Evolutionary conservation across 2,888 invertebrate species (phyloP).

Genomic region (Ernsta delagoae): DNA sequence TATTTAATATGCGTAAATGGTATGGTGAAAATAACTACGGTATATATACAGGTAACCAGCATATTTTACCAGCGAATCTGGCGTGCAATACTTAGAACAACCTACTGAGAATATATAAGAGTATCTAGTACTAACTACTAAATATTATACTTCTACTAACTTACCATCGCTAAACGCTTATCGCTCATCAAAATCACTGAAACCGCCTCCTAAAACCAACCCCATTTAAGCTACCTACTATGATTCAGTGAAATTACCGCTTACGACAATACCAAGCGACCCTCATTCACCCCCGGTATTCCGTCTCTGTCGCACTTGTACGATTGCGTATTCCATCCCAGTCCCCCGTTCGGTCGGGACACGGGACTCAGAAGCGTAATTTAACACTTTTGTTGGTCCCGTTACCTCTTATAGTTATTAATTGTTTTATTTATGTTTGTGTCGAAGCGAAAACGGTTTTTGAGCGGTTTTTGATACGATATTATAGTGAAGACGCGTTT

Average conservation of each 20-base stretch:
- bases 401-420: constrained; percentile 33
- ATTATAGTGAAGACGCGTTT: no score
- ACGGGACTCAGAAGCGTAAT: constrained; percentile 32
- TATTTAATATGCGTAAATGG: no score
- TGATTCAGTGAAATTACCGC: constrained; percentile 38
- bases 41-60: no score
- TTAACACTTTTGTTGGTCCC: constrained; percentile 31
- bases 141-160: no score
- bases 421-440: constrained; percentile 29
- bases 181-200: constrained; percentile 1
- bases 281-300: constrained; percentile 29
- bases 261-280: constrained; percentile 37
- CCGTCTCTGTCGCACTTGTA: constrained; percentile 14
- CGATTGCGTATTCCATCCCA: not conserved
- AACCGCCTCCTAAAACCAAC: constrained; percentile 22
- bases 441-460: not conserved
- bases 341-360: constrained; percentile 11
- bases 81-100: no score
- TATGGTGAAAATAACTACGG: no score
- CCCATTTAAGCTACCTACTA: constrained; percentile 36
- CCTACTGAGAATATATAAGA: no score
- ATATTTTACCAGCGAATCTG: no score
- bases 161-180: not conserved
- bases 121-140: no score
- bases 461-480: constrained; percentile 5